Base-by-base conservation (phyloP, 2,888 invertebrate species). In the Macrophya annulata region DNA sequence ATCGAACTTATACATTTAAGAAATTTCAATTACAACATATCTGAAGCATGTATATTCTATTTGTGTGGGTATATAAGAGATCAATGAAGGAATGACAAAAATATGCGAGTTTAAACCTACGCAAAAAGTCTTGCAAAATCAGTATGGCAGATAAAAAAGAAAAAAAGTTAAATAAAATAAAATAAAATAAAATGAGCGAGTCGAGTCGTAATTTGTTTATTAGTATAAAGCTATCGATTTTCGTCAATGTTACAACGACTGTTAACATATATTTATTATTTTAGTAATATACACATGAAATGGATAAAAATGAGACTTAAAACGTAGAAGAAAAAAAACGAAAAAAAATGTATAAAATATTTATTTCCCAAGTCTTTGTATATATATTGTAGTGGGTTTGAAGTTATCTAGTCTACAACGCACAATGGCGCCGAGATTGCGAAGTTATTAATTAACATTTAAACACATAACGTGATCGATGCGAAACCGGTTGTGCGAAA, bases 401-500 rank as follows among this genome's bases (percentile, higher is more conserved):
- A 37, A 68, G 37, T 68, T 68, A 68, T 68, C 37, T 68, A 37
- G 68, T 37, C 37, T 25, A 45, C 3, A 45, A 74, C 55, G 55
- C 12, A 25, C 45, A 74, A 74, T 74, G 45, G 43, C 72, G 72
- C 72, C 72, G 45, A 9, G 12, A 37, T 68, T 37, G 37, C 68
- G 6, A 15, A 15, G 15, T 8, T 10, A 43, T 21, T 62, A 31
- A 81, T 40, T 21, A 81, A 15, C 43, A 62, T 62, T 62, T 1
- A 43, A 68, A 83, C n/a, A 65, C 17, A 68, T 84, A 86, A 77
- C 51, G 40, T 55, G 79, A 86, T 79, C 84, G 68, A 77, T 85
- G 62, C 85, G 86, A 88, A 90, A 90, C 91, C 90, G 90, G 91
- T 90, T 83, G 48, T 88, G 86, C 0, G 8, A 79, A 87, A 88